These are phyloP conservation scores for Phrynocephalus forsythii DNA, from an alignment of 2,797 vertebrate species.

Conservation along the genomic window DNA sequence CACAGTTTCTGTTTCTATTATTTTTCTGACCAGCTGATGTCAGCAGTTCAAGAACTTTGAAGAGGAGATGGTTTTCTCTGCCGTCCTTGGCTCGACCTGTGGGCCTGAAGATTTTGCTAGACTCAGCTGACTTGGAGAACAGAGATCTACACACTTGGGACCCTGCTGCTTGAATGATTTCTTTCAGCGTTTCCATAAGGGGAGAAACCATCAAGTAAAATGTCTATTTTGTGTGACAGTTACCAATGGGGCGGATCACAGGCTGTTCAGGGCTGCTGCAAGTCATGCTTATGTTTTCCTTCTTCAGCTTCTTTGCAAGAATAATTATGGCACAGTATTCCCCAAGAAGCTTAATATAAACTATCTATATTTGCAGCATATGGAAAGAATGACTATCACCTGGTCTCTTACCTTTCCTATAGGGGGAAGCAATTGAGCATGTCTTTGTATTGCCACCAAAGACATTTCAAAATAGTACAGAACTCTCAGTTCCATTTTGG, in stretches of 20 bases:
- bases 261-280: slow-evolving; percentile 75
- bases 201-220: slow-evolving; percentile 75
- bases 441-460: neutral
- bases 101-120: slow-evolving; percentile 63
- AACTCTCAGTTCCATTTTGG: neutral
- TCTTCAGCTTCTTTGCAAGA: slow-evolving; percentile 72
- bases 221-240: slow-evolving; percentile 75
- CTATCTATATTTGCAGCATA: slow-evolving; percentile 59
- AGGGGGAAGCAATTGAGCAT: neutral
- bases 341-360: slow-evolving; percentile 76
- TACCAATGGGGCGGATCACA: slow-evolving; percentile 71
- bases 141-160: slow-evolving; percentile 70
- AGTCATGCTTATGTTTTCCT: slow-evolving; percentile 74
- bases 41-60: slow-evolving; percentile 66
- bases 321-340: slow-evolving; percentile 75
- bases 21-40: slow-evolving; percentile 66
- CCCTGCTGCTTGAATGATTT: slow-evolving; percentile 73
- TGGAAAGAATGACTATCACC: slow-evolving; percentile 22
- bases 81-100: slow-evolving; percentile 63
- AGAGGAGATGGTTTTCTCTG: slow-evolving; percentile 72
- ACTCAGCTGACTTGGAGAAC: slow-evolving; percentile 62
- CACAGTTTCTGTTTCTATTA: slow-evolving; percentile 62
- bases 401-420: slow-evolving; percentile 9
- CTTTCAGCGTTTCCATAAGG: slow-evolving; percentile 74
- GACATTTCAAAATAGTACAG: neutral